Base-by-base conservation (phyloP, 2,888 invertebrate species). In the Leptothorax acervorum region DNA sequence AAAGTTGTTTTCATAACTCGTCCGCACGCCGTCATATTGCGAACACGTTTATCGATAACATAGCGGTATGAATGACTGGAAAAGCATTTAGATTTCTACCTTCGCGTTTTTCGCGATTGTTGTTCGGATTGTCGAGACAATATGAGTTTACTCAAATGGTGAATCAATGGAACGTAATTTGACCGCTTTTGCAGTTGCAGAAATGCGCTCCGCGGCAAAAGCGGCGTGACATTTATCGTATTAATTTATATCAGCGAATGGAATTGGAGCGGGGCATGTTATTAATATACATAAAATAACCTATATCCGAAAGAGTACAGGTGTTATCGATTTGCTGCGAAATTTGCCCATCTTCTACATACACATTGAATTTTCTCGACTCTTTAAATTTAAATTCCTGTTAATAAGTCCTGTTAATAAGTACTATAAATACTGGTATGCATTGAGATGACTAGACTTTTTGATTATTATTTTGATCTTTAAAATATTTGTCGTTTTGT, bases 221-320 rank as follows among this genome's bases (percentile, higher is more conserved):
- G 23, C 55, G 15, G 57, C 73, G 48, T 60, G 73, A 81, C 60
- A 60, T 73, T 45, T 45, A 55, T 68, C 60, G 55, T 42, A 57
- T 78, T 71, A 73, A 70, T 71, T 73, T 81, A 68, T 23, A 79
- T 71, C 57, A 35, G 23, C 57, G 23, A 39, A 23, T 71, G 57
- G 39, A 79, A 42, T 57, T 57, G 57, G 35, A 45, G 31, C n/a
- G 53, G 8, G 12, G n/a, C 12, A 28, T 55, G 60, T 74, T 68
- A 68, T 60, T 57, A 42, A 68, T 68, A 70, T n/a, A 28, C 12
- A 42, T 55, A 57, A 78, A 78, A 57, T 68, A 78, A 55, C 55
- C 31, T 42, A 51, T 45, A 53, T 78, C 28, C 45, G 28, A 78
- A 78, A 66, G 35, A 6, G 35, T 45, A 55, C 42, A 31, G 31